Conservation (phyloP, 2,797 vertebrate genomes). For the Pygocentrus nattereri region DNA sequence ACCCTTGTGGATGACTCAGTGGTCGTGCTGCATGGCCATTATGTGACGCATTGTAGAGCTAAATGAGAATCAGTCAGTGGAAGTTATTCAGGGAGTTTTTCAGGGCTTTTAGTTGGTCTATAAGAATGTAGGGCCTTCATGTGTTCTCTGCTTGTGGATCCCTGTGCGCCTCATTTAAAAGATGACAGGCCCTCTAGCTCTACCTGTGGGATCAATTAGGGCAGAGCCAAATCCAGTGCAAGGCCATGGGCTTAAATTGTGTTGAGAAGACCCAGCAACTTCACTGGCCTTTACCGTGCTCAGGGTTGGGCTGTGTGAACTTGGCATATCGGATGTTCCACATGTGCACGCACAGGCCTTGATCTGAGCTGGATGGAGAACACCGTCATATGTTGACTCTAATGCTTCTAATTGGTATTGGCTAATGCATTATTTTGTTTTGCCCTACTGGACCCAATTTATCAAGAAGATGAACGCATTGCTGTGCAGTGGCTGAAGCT, state of each 20-base stretch:
- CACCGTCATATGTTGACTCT: conserved; percentile 38
- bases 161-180: conserved; percentile 64
- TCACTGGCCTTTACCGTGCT: background rate
- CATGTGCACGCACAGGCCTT: background rate
- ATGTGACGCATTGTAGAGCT: background rate
- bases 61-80: conserved; percentile 13
- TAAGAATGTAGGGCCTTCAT: conserved; percentile 1
- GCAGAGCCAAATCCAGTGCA: conserved; percentile 36
- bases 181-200: conserved; percentile 40
- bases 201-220: conserved; percentile 65
- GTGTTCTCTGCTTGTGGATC: conserved; percentile 38
- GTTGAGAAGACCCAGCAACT: conserved; percentile 12
- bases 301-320: background rate
- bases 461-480: background rate
- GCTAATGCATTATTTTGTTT: conserved; percentile 2
- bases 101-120: background rate
- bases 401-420: conserved; percentile 36
- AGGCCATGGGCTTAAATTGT: conserved; percentile 38
- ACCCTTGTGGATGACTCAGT: conserved; percentile 2
- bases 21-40: background rate
- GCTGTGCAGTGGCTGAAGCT: background rate
- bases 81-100: background rate
- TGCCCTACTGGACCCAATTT: conserved; percentile 7
- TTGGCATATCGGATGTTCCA: background rate
- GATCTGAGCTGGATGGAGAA: background rate